A percentile compares a stretch with the other conserved stretches of the same genome.
These are phyloP conservation scores for Brotogeris chrysoptera DNA, from an alignment of 2,797 vertebrate species.

Conservation along the genomic window DNA sequence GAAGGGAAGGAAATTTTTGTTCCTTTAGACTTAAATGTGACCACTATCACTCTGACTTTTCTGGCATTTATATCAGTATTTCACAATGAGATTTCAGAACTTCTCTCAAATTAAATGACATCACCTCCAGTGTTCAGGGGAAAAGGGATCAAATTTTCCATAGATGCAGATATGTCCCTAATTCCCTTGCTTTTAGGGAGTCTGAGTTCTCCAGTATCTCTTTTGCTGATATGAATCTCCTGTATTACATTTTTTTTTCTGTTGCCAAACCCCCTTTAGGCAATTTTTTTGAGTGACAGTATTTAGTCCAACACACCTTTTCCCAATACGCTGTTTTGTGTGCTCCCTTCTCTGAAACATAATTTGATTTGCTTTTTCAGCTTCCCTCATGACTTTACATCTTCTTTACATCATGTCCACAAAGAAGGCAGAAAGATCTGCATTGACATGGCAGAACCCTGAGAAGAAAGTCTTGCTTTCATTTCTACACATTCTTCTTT, in stretches of 20 bases:
- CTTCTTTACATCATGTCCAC: neutral
- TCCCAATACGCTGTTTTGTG: neutral
- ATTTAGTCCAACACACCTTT: neutral
- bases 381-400: neutral
- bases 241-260: neutral
- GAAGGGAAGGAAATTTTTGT: neutral
- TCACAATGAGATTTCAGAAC: neutral
- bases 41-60: neutral
- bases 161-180: neutral
- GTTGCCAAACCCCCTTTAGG: neutral
- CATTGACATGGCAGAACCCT: neutral
- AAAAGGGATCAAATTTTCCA: neutral
- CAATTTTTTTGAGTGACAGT: neutral
- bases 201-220: neutral
- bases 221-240: neutral
- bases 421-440: neutral
- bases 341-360: neutral
- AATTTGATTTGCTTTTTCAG: neutral
- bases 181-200: neutral
- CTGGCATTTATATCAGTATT: neutral
- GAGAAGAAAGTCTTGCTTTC: constrained; percentile 5
- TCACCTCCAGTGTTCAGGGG: neutral
- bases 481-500: constrained; percentile 27
- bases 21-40: neutral
- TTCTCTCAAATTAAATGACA: neutral